phyloP scores from a whole-genome alignment of 2,888 invertebrate species.

The Caenorhabditis virilis region DNA sequence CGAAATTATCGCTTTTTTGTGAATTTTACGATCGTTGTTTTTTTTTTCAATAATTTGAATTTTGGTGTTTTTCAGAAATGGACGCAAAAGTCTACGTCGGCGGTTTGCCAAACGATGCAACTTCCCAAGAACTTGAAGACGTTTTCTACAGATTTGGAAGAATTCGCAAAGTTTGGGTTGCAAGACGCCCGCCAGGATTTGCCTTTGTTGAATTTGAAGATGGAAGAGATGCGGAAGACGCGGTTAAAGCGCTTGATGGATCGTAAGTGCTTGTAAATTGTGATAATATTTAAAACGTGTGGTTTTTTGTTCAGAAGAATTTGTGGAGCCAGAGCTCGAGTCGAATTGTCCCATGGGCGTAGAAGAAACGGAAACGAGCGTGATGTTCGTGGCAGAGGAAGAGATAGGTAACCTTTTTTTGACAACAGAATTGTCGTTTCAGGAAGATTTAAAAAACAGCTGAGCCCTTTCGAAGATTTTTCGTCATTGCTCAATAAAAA shows the following conservation, averaged over 20 bases:
- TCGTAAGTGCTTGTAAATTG: conserved; percentile 74
- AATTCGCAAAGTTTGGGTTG: conserved; percentile 89
- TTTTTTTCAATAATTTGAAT: too few species aligned
- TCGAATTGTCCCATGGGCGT: conserved; percentile 70
- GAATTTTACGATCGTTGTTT: too few species aligned
- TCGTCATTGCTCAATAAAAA: too few species aligned
- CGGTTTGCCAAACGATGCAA: conserved; percentile 86
- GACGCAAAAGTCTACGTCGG: conserved; percentile 84
- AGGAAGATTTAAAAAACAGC: too few species aligned
- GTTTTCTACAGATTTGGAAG: conserved; percentile 86
- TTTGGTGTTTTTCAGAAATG: too few species aligned
- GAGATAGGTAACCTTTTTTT: conserved; percentile 33
- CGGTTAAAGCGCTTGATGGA: conserved; percentile 71
- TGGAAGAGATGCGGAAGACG: conserved; percentile 76
- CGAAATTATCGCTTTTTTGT: too few species aligned
- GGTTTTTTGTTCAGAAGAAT: conserved; percentile 67
- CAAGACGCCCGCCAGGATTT: conserved; percentile 83
- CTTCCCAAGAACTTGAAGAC: conserved; percentile 76
- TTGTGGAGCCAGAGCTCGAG: conserved; percentile 70
- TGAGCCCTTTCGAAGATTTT: too few species aligned
- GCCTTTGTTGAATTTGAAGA: conserved; percentile 74
- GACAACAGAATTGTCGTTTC: too few species aligned
- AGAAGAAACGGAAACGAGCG: conserved; percentile 66
- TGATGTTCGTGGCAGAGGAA: conserved; percentile 35
- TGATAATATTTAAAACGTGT: too few species aligned